Base-by-base conservation (phyloP, 1,140 invertebrate species). In the Cardiocondyla obscurior region DNA sequence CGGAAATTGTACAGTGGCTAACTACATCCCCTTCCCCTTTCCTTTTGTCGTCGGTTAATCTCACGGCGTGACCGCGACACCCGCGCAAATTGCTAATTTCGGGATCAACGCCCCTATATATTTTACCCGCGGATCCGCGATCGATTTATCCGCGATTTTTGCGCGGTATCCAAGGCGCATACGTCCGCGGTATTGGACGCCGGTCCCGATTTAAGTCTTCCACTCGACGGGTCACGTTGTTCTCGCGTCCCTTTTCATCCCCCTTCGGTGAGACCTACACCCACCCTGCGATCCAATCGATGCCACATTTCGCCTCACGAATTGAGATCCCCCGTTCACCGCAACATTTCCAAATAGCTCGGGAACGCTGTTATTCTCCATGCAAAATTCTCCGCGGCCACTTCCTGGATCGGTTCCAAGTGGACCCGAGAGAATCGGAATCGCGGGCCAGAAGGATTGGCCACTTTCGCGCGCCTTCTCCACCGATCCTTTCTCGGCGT, bases 1-100 rank as follows among this genome's bases (percentile, higher is more conserved):
- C 46, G 74, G 74, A 79, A 79, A 79, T 79, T 67, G 62, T 67
- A 30, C 19, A 67, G 62, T 42, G 30, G 46, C 74, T 77, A 25
- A 51, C 60, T 19, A n/a, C 10, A 39, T 39, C 36, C 44, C 42
- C 25, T 30, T 28, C n/a, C n/a, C n/a, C n/a, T n/a, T n/a, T n/a
- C n/a, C n/a, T n/a, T n/a, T n/a, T n/a, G n/a, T n/a, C n/a, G n/a
- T n/a, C n/a, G n/a, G 46, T 79, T 79, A 79, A 79, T 79, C 30
- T 79, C 74, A 16, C 33, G 33, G 73, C 44, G n/a, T n/a, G n/a
- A 55, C 14, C 19, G 62, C 58, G 33, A 49, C 22, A 28, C 16
- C 46, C 30, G 73, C 14, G 44, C 58, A 64, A 79, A 79, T 79
- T 79, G 42, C 33, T 62, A 64, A 46, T 77, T 69, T 67, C 46